Conservation (phyloP, 2,113 vertebrate species). For the Neotoma lepida region DNA sequence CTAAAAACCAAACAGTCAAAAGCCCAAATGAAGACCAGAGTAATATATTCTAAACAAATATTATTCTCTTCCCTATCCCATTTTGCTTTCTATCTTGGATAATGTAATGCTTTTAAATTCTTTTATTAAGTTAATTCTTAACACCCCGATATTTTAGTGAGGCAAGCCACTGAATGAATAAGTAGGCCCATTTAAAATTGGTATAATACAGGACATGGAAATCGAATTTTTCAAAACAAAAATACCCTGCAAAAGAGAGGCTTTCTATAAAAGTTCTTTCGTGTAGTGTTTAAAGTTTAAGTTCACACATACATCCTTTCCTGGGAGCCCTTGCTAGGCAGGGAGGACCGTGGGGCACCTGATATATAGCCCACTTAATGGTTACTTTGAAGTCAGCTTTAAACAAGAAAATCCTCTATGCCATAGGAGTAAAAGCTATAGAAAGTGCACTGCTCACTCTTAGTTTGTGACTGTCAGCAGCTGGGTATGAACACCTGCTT, state of each 20-base stretch:
- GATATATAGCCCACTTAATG: neutral
- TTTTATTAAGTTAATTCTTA: slow-evolving; percentile 30
- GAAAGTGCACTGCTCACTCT: neutral
- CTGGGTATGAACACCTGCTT: neutral
- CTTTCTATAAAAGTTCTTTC: slow-evolving; percentile 49
- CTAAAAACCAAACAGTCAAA: slow-evolving; percentile 35
- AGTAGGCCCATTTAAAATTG: slow-evolving; percentile 7
- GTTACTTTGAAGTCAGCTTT: slow-evolving; percentile 26
- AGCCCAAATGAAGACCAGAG: neutral
- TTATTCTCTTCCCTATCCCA: neutral
- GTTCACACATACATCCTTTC: neutral
- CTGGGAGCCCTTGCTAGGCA: neutral
- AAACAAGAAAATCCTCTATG: neutral
- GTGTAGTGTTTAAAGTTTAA: slow-evolving; percentile 52
- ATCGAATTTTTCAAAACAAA: slow-evolving; percentile 45
- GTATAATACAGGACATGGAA: slow-evolving; percentile 8
- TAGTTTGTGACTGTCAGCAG: neutral
- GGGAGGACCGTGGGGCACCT: neutral
- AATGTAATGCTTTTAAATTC: slow-evolving; percentile 50
- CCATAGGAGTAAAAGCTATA: neutral
- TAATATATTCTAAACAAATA: slow-evolving; percentile 41
- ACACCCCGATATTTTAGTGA: neutral
- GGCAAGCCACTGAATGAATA: neutral
- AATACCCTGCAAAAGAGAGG: slow-evolving; percentile 23
- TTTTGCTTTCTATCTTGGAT: neutral